Conservation (phyloP, 2,888 invertebrate genomes). For the Boloria euphrosyne region DNA sequence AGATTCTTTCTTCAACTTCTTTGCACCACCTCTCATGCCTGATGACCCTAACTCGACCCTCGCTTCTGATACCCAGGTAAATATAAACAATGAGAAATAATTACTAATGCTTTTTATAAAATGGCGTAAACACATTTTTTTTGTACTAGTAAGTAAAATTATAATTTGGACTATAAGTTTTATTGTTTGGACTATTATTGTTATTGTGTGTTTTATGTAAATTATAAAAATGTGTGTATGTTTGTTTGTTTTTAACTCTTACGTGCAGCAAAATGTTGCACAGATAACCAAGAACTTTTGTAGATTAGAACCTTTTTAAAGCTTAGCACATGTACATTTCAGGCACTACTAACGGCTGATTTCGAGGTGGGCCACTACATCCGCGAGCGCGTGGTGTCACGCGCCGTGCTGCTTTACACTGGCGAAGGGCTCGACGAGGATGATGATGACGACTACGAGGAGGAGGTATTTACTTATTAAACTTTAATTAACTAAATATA, state of each 20-base stretch:
- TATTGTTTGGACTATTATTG: no score
- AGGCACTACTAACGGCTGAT: conserved; percentile 93
- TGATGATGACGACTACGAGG: conserved; percentile 88
- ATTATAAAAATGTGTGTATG: neutral
- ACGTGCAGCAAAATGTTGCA: neutral
- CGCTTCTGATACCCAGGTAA: conserved; percentile 92
- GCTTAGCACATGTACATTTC: conserved; percentile 14
- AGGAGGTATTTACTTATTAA: conserved; percentile 65
- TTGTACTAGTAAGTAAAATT: no score
- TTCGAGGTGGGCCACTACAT: conserved; percentile 99
- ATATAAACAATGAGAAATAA: neutral
- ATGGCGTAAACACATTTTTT: neutral
- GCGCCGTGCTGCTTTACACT: conserved; percentile 97
- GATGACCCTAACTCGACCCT: conserved; percentile 91
- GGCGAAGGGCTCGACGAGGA: conserved; percentile 93
- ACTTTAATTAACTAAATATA: neutral
- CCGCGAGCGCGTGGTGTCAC: conserved; percentile 97
- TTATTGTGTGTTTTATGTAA: no score
- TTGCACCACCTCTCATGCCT: conserved; percentile 93
- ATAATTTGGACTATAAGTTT: no score
- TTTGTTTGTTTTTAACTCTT: neutral
- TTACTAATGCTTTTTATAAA: neutral
- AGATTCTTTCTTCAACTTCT: conserved; percentile 99
- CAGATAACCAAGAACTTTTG: neutral
- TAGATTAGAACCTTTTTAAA: neutral